Base-by-base conservation (phyloP, 92 coral and sea anemone genomes). In the Anthopleura xanthogrammica region DNA sequence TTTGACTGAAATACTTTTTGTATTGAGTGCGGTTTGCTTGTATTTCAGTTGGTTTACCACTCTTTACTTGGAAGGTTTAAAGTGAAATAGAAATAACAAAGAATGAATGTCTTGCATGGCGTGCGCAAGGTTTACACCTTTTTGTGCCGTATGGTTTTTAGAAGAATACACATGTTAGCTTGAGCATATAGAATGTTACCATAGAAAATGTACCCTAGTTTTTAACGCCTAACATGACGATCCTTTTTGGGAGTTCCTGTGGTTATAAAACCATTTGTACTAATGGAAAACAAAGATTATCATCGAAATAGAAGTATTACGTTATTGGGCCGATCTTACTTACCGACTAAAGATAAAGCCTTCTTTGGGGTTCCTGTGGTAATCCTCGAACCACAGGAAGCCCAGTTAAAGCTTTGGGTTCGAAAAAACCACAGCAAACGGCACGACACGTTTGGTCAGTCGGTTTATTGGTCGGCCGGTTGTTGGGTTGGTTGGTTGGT, bases 311-410 rank as follows among this genome's bases (percentile, higher is more conserved):
- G 20, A 57, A 12, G 17, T 19, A 3, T 12, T 2, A 14, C 12
- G 22, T 57, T 57, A 57, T 14, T 14, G 24, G 3, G 7, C 12
- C 11, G 70, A 7, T 19, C 5, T 62, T 19, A 0, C 68, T 60
- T 17, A 60, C 2, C 68, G 2, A 54, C 58, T 13, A 54, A 23
- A 17, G 5, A 17, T 17, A 20, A 6, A n/a, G 29, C 12, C 50
- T n/a, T 19, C 68, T 20, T 62, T 62, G 70, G 70, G 29, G 13
- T n/a, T 62, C 70, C 70, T 62, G 70, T 62, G 70, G 70, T 62
- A 22, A 22, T 19, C 22, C 70, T 22, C 29, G 13, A 62, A 24
- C 70, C 70, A 62, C 70, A 62, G 70, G 70, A 62, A 62, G 7
- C 24, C 70, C 70, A 57, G 11, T 62, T 7, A n/a, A 62, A 19